Percentiles rank a stretch among this genome's conserved stretches.
Conservation (phyloP, 1,140 invertebrate genomes). For the Brachionus rotundiformis region DNA sequence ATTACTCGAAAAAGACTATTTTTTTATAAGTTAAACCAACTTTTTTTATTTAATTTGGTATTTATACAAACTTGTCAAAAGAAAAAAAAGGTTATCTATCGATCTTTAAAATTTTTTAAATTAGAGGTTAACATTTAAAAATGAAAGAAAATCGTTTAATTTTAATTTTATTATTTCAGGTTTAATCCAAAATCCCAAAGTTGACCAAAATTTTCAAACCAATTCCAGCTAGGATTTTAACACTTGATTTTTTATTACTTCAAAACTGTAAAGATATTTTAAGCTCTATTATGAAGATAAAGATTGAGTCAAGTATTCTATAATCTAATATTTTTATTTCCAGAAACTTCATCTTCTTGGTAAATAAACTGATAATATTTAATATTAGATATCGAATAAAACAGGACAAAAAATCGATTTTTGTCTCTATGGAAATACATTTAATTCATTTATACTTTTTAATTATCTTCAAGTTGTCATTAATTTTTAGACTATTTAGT, state of each 20-base stretch:
- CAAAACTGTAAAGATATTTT: not conserved
- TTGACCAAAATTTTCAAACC: not conserved
- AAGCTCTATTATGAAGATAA: not conserved
- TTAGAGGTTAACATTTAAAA: constrained; percentile 20
- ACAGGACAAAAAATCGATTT: not conserved
- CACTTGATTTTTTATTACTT: not conserved
- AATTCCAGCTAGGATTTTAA: no score
- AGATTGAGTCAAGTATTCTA: not conserved
- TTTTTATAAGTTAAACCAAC: no score
- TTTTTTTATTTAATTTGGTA: not conserved
- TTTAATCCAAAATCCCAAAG: not conserved
- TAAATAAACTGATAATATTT: not conserved
- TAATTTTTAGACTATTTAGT: not conserved
- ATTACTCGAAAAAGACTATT: not conserved
- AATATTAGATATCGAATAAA: not conserved
- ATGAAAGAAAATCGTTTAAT: not conserved
- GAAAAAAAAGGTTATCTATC: constrained; percentile 10
- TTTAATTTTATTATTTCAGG: not conserved
- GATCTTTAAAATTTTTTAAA: constrained; percentile 4
- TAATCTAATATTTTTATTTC: not conserved
- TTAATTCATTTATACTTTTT: not conserved
- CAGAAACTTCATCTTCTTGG: not conserved
- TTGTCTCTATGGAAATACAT: not conserved
- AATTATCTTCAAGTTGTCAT: not conserved
- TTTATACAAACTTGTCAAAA: not conserved